A percentile compares a stretch with the other conserved stretches of the same genome.
Evolutionary conservation across 2,113 vertebrate genomes (phyloP).

Genomic region (Actenoides hombroni): DNA sequence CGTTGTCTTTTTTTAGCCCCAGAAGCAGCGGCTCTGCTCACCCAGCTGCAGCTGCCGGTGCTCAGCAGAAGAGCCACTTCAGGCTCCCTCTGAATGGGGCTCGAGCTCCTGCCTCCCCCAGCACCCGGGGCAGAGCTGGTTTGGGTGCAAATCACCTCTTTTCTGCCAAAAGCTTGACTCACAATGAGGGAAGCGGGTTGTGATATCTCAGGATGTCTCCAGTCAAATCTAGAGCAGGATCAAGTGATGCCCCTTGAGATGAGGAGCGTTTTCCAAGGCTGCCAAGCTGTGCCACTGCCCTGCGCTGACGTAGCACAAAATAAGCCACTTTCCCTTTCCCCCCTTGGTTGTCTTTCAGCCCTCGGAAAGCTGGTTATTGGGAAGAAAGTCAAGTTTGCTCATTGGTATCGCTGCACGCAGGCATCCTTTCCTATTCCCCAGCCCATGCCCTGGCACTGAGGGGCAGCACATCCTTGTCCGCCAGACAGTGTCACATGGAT

Average conservation of each 20-base stretch:
- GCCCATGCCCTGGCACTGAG: accelerated
- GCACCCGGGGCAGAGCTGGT: neutral
- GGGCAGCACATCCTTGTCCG: neutral
- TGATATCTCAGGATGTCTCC: neutral
- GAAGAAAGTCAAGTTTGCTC: neutral
- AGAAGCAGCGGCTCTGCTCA: neutral
- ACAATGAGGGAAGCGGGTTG: accelerated
- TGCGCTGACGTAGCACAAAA: accelerated
- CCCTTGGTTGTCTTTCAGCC: neutral
- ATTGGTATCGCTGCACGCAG: neutral
- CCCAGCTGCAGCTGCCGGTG: neutral
- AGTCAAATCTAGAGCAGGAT: neutral
- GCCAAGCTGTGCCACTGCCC: neutral
- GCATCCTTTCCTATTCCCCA: neutral
- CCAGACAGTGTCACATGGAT: accelerated
- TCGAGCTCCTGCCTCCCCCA: neutral
- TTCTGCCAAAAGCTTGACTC: neutral
- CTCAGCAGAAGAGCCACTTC: neutral
- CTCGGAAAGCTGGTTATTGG: neutral
- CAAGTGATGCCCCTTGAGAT: neutral
- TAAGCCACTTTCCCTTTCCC: neutral
- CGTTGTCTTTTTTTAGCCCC: neutral
- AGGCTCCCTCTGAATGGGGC: neutral
- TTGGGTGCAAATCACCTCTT: neutral
- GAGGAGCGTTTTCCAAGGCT: neutral